Evolutionary conservation across 2,888 invertebrate species (phyloP).

Genomic region (Chloroclysta siterata): DNA sequence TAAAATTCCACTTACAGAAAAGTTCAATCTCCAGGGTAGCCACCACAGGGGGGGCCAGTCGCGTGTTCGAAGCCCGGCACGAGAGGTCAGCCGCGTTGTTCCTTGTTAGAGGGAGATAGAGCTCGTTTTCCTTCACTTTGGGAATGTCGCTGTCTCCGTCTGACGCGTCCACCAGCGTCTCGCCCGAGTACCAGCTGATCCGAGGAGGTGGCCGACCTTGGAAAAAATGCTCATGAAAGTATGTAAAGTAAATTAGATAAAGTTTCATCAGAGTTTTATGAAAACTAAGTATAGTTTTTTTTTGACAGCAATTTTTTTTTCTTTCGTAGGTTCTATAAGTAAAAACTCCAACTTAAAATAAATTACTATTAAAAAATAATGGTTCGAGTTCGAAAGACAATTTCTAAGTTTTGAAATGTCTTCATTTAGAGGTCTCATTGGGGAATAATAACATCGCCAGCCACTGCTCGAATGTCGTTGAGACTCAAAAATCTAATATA

Average conservation of each 20-base stretch:
- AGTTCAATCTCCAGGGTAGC: slow-evolving; percentile 88
- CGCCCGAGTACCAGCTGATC: slow-evolving; percentile 92
- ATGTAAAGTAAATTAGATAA: neutral
- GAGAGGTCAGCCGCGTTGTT: slow-evolving; percentile 88
- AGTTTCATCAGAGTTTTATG: neutral
- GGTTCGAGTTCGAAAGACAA: too few species aligned
- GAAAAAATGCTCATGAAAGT: neutral
- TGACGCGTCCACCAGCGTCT: slow-evolving; percentile 88
- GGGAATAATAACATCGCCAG: too few species aligned
- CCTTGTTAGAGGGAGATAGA: slow-evolving; percentile 87
- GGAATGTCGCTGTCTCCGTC: slow-evolving; percentile 87
- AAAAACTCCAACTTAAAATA: too few species aligned
- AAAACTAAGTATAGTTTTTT: too few species aligned
- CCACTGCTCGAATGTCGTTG: too few species aligned
- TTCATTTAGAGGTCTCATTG: too few species aligned
- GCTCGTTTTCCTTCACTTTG: slow-evolving; percentile 88
- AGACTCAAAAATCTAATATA: too few species aligned
- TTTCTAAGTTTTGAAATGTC: too few species aligned
- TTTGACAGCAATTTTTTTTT: too few species aligned
- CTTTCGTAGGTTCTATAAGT: too few species aligned
- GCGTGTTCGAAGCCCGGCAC: slow-evolving; percentile 90
- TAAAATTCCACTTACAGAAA: slow-evolving; percentile 86
- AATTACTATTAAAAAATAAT: too few species aligned
- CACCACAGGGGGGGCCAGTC: slow-evolving; percentile 87
- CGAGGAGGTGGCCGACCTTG: slow-evolving; percentile 90